Conservation (phyloP, 2,113 vertebrate species). For the Rallus limicola region DNA sequence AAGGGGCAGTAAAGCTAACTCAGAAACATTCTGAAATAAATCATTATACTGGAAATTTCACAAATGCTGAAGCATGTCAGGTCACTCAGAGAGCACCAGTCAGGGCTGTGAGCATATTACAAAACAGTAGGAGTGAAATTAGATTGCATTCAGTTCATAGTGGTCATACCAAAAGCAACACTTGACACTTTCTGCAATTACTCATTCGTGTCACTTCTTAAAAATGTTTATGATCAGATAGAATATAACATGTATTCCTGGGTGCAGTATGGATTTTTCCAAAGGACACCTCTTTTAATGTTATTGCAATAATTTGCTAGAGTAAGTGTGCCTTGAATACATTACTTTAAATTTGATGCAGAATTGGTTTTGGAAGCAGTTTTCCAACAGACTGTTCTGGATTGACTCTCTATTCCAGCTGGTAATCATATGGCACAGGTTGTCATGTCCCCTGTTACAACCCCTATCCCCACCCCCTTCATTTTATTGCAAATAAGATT, state of each 20-base stretch:
- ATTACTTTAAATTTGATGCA: background rate
- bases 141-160: conserved; percentile 36
- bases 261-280: background rate
- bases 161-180: conserved; percentile 27
- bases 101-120: background rate
- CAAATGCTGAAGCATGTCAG: conserved; percentile 15
- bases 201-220: background rate
- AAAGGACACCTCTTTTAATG: background rate
- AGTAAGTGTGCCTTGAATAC: background rate
- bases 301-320: background rate
- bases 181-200: conserved; percentile 5
- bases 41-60: background rate
- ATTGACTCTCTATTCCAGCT: background rate
- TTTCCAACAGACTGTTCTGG: background rate
- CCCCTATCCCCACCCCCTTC: background rate
- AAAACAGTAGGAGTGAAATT: conserved; percentile 42
- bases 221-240: background rate
- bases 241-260: background rate
- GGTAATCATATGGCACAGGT: background rate
- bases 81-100: conserved; percentile 21
- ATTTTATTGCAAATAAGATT: conserved; percentile 24
- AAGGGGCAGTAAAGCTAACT: background rate
- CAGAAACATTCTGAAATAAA: background rate
- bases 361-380: background rate
- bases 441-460: no score